A percentile compares a stretch with the other conserved stretches of the same genome.
phyloP scores from a whole-genome alignment of 2,113 vertebrate species.

The Acrocephalus kingi region DNA sequence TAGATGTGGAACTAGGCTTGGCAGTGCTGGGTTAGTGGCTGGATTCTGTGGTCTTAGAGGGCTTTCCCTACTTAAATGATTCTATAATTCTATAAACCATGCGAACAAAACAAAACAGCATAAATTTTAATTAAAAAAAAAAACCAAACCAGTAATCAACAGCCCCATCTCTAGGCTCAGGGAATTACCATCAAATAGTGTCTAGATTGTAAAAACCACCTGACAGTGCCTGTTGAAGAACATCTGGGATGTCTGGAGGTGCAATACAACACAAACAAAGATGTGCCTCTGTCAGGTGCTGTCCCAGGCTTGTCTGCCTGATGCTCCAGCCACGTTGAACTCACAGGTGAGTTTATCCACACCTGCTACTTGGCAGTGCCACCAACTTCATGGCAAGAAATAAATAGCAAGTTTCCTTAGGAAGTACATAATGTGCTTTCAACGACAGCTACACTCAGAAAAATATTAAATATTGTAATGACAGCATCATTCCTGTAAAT shows the following conservation, averaged over 20 bases:
- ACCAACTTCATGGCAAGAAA: neutral
- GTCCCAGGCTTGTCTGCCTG: neutral
- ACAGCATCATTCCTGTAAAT: conserved; percentile 35
- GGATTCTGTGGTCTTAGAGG: neutral
- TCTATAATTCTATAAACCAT: neutral
- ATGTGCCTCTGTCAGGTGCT: neutral
- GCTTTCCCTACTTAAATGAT: neutral
- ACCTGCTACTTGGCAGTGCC: neutral
- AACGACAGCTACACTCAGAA: neutral
- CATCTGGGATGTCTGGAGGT: neutral
- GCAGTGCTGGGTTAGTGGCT: neutral
- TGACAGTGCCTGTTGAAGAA: rapidly evolving
- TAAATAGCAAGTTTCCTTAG: neutral
- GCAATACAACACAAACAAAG: neutral
- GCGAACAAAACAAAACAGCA: neutral
- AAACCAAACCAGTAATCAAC: rapidly evolving
- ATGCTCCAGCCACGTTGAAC: neutral
- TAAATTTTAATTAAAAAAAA: rapidly evolving
- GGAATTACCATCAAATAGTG: neutral
- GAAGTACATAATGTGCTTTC: neutral
- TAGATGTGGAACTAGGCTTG: neutral
- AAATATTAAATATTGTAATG: conserved; percentile 18
- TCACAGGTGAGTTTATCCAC: neutral
- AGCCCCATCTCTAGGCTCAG: neutral
- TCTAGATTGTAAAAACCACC: neutral